Conservation (phyloP, 2,888 invertebrate species). For the Eristalinus aeneus region DNA sequence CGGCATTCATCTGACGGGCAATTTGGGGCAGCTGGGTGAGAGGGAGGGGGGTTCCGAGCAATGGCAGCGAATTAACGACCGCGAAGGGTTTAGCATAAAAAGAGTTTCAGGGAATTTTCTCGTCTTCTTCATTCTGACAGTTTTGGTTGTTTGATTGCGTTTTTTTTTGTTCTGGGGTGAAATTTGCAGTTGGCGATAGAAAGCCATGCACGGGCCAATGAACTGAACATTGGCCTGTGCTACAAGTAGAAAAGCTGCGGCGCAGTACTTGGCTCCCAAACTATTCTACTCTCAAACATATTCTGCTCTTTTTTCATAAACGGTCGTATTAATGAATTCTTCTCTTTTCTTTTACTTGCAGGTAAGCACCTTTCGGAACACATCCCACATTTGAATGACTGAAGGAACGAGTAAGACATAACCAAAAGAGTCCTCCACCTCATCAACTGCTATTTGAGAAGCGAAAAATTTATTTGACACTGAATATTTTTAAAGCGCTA, state of each 20-base stretch:
- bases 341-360: neutral
- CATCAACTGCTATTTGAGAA: too few species aligned
- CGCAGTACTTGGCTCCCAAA: too few species aligned
- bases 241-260: too few species aligned
- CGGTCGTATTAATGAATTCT: neutral
- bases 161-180: neutral
- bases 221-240: neutral
- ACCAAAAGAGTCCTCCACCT: too few species aligned
- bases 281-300: too few species aligned
- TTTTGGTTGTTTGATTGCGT: neutral
- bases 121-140: neutral
- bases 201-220: neutral
- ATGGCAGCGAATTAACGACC: conserved; percentile 10
- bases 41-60: neutral
- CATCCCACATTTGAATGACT: too few species aligned
- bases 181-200: neutral
- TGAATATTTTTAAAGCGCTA: too few species aligned
- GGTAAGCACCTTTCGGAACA: conserved; percentile 15
- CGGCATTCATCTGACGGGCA: conserved; percentile 8
- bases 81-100: conserved; percentile 26
- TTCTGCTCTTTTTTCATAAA: neutral
- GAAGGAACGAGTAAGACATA: too few species aligned
- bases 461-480: too few species aligned
- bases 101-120: conserved; percentile 15
- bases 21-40: conserved; percentile 3